These are phyloP conservation scores for Aphyosemion australe DNA, from an alignment of 2,113 vertebrate genomes.

Conservation along the genomic window DNA sequence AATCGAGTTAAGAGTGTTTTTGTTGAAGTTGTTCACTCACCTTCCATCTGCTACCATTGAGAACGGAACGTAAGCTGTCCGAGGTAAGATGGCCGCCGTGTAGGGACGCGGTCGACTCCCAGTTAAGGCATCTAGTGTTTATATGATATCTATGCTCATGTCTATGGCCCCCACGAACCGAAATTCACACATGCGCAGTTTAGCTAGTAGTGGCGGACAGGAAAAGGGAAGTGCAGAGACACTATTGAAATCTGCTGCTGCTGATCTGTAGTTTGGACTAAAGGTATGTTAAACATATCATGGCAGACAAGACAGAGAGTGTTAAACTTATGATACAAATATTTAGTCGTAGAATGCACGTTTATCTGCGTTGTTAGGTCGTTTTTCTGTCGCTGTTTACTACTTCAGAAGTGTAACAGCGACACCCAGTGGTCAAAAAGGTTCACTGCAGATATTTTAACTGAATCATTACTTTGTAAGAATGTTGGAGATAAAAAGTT, in stretches of 20 bases:
- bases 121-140: no score
- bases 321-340: not conserved
- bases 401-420: slow-evolving; percentile 4
- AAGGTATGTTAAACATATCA: slow-evolving; percentile 18
- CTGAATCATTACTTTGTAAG: not conserved
- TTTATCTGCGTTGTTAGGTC: not conserved
- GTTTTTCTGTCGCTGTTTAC: not conserved
- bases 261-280: slow-evolving; percentile 3
- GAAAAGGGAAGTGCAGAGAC: slow-evolving; percentile 34
- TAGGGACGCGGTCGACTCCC: no score
- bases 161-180: no score
- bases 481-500: no score
- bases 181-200: slow-evolving; percentile 25
- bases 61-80: no score
- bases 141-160: no score
- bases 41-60: no score
- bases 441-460: not conserved
- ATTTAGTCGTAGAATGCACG: not conserved
- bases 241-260: not conserved
- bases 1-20: no score
- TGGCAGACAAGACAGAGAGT: accelerated
- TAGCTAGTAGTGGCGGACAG: not conserved
- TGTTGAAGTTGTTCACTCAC: no score
- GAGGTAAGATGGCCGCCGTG: no score
- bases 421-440: slow-evolving; percentile 8